Percentiles rank a stretch among this genome's conserved stretches.
Evolutionary conservation across 2,888 invertebrate species (phyloP).

Genomic region (Nebria brevicollis): DNA sequence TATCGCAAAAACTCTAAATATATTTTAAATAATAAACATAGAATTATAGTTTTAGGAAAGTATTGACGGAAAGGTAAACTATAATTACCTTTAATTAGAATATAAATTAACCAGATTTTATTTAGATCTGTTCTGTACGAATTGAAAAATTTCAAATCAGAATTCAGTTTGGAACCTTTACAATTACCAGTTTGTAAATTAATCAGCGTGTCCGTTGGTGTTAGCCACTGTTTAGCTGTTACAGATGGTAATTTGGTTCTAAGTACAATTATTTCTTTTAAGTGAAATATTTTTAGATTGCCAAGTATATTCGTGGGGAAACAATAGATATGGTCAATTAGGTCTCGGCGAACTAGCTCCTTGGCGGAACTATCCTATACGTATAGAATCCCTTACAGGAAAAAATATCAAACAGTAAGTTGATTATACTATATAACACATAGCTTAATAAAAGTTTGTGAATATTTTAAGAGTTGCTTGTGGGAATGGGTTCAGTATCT

Average conservation of each 20-base stretch:
- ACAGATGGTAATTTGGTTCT: slow-evolving; percentile 62
- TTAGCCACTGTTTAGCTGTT: slow-evolving; percentile 69
- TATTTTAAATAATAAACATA: slow-evolving; percentile 6
- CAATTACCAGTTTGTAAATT: slow-evolving; percentile 68
- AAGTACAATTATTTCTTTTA: background rate
- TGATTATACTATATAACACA: slow-evolving; percentile 11
- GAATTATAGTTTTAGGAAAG: slow-evolving; percentile 18
- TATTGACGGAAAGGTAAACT: slow-evolving; percentile 24
- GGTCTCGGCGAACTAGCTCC: slow-evolving; percentile 66
- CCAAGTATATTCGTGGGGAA: slow-evolving; percentile 76
- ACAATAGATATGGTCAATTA: slow-evolving; percentile 73
- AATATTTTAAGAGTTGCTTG: slow-evolving; percentile 65
- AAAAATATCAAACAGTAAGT: slow-evolving; percentile 68
- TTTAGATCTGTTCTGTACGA: slow-evolving; percentile 67
- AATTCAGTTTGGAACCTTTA: slow-evolving; percentile 66
- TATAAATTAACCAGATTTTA: background rate
- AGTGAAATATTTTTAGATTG: slow-evolving; percentile 62
- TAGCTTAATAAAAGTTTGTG: slow-evolving; percentile 38
- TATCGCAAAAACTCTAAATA: background rate
- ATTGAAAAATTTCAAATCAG: slow-evolving; percentile 65
- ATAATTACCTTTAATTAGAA: background rate
- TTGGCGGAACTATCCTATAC: slow-evolving; percentile 68
- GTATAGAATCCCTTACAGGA: slow-evolving; percentile 70
- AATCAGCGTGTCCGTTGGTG: slow-evolving; percentile 66
- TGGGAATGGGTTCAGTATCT: slow-evolving; percentile 74